A percentile compares a stretch with the other conserved stretches of the same genome.
Evolutionary conservation across 2,113 vertebrate genomes (phyloP).

Genomic region (Prietella phreatophila): DNA sequence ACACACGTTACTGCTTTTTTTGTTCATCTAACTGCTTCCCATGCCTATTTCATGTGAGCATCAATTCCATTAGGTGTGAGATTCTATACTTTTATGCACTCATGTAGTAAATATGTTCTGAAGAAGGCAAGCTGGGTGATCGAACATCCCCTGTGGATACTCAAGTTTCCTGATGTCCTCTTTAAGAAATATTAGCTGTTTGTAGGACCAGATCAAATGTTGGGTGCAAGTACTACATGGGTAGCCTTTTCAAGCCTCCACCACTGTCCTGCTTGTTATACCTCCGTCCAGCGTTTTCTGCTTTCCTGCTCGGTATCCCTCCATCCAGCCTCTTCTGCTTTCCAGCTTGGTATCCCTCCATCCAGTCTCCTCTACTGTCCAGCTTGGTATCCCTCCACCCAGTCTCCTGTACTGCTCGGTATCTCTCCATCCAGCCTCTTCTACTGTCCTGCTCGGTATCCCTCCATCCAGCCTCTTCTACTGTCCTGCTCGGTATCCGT

Average conservation of each 20-base stretch:
- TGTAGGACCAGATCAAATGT: neutral
- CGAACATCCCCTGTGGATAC: neutral
- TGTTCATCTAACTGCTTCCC: neutral
- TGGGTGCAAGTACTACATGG: neutral
- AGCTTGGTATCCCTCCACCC: neutral
- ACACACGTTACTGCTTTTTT: neutral
- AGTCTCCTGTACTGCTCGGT: neutral
- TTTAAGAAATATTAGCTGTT: neutral
- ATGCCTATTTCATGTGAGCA: neutral
- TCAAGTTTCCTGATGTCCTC: neutral
- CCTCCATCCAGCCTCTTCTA: neutral
- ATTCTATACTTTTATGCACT: neutral
- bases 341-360: neutral
- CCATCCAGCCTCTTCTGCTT: neutral
- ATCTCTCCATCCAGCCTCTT: neutral
- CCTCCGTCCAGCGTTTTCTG: neutral
- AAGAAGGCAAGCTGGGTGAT: neutral
- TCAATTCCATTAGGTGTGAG: neutral
- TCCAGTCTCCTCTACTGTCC: neutral
- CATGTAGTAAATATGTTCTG: neutral
- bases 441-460: neutral
- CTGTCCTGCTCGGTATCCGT: too few species aligned
- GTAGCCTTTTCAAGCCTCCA: neutral
- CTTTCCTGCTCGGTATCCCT: neutral
- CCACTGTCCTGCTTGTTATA: neutral